Evolutionary conservation across 2,113 vertebrate genomes (phyloP), one percentile per base, ranked within the genome.

Genomic region (Benitochromis conjunctus): DNA sequence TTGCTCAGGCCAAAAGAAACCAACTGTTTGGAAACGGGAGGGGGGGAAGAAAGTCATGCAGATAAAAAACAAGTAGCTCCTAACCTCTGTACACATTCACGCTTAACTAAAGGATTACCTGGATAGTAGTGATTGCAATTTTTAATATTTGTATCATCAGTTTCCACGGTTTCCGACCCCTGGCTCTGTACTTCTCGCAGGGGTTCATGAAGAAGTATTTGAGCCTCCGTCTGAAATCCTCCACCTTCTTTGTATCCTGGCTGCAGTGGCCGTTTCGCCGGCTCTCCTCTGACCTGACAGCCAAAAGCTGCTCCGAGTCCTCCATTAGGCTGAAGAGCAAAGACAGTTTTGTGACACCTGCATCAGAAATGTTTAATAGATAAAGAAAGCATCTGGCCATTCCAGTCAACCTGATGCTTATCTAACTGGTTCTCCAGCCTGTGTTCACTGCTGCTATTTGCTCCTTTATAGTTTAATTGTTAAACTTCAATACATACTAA

Each of bases 171-270:
- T 98, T 99, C 78, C 98, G 97, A 13, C 97, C 97, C 19, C 97
- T 95, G n/a, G 98, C 97, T 95, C 93, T 96, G 92, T 98, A 98
- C 90, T 99, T 99, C 89, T 99, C 98, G 90, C 98, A 99, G 0
- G 98, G 98, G 85, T 97, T 99, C 98, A 99, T 99, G 88, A 99
- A 99, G 92, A 97, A 99, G 93, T 98, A 98, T 83, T 98, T 99
- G 80, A 99, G 96, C 85, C 97, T 97, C 78, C 97, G 96, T 83
- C 97, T 97, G 92, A 99, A 97, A 81, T 97, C 95, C 57, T 98
- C 97, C 95, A 97, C 97, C 48, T 92, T 71, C 62, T 96, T 94
- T 0, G 95, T 92, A 77, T 97, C 94, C 81, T 84, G 34, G 36
- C 56, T 26, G 69, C 82, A 81, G 48, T 24, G 2, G 86, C 92